Evolutionary conservation across 1,140 invertebrate genomes (phyloP).

Genomic region (Lanistes nyassanus): DNA sequence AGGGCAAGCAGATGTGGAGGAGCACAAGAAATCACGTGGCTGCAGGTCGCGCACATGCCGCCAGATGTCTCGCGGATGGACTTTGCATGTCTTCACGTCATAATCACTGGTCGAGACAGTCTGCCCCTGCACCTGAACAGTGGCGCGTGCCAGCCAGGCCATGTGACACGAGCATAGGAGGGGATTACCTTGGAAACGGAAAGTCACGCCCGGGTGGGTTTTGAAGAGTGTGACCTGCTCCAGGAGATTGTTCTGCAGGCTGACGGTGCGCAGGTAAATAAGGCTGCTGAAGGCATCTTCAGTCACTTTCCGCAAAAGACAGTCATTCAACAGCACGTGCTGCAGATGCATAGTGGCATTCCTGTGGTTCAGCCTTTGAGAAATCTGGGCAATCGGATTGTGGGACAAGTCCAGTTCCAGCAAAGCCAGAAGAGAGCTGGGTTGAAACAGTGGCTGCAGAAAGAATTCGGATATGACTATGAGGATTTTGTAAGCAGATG

Average conservation of each 20-base stretch:
- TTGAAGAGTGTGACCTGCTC: background rate
- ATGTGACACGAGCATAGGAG: conserved; percentile 17
- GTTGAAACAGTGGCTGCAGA: conserved; percentile 4
- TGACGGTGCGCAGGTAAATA: conserved; percentile 21
- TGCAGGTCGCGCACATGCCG: background rate
- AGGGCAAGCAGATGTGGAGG: background rate
- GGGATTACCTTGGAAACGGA: conserved; percentile 16
- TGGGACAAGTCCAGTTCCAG: conserved; percentile 9
- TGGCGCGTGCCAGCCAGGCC: conserved; percentile 2
- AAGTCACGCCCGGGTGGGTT: conserved; percentile 8
- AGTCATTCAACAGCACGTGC: conserved; percentile 7
- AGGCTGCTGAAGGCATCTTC: conserved; percentile 11
- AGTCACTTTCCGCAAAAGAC: background rate
- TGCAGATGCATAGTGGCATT: conserved; percentile 21
- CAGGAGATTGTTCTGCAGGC: conserved; percentile 13
- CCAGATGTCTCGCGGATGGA: background rate
- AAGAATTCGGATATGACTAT: too few relatives aligned
- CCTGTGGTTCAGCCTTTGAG: conserved; percentile 15
- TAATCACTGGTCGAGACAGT: conserved; percentile 14
- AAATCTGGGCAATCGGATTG: conserved; percentile 17
- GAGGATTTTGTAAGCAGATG: too few relatives aligned
- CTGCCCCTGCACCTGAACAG: background rate
- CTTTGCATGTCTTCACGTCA: conserved; percentile 6
- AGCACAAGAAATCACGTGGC: conserved; percentile 11
- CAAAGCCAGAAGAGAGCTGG: background rate